Evolutionary conservation across 2,888 invertebrate genomes (phyloP), one percentile per base, ranked within the genome.

Genomic region (Tetragonisca angustula): DNA sequence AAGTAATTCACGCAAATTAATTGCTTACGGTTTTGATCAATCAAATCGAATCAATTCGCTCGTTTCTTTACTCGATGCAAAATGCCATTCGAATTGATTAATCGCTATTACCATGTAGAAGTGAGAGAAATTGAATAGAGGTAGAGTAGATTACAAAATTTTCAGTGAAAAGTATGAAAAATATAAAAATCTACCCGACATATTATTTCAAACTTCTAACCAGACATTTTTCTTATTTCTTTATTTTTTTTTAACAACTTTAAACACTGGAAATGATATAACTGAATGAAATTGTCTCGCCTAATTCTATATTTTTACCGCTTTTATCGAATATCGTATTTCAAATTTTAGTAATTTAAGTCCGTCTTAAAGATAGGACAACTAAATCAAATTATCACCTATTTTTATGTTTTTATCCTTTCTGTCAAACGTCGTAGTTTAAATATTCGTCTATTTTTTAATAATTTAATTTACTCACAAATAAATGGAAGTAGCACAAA

Each of bases 1-100:
- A 43, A 43, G 43, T 43, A 43, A 75, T 75, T 65, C 32, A 24
- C 49, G 19, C n/a, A 49, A 69, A 83, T 83, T 72, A 62, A 65
- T 59, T 24, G 72, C 13, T 24, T n/a, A 36, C 17, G 24, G 54
- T 54, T 68, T 43, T n/a, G 11, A 27, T 36, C 43, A 11, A 68
- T 81, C 17, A 36, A 56, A 65, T 36, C 21, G 21, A 27, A 61
- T 68, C 49, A 24, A 69, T 69, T 81, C 52, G 43, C 43, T 43
- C 15, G 19, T 56, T 56, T 32, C 49, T 24, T 56, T 56, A 19
- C 27, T 2, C 19, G 68, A 68, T 11, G 21, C 49, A 24, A 67
- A 43, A 43, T 3, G 3, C 6, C 36, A 21, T 62, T 32, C 4
- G 1, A 27, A 19, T 32, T 2, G 27, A 27, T 62, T 62, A 27